Percentiles rank a stretch among this genome's conserved stretches.
phyloP scores from a whole-genome alignment of 2,113 vertebrate genomes.

The Elephantulus edwardii region DNA sequence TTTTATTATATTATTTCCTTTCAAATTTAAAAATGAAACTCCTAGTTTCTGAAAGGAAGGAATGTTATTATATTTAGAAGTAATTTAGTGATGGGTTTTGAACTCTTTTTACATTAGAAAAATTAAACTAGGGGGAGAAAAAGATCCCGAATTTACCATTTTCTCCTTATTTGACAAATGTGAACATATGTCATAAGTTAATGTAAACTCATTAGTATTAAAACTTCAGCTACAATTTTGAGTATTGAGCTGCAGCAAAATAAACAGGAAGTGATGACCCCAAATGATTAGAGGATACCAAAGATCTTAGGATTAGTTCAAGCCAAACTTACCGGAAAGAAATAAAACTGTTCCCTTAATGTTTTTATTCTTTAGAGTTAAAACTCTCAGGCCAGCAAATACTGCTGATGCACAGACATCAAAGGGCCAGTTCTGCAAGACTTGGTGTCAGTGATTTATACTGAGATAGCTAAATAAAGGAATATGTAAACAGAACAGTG shows the following conservation, averaged over 20 bases:
- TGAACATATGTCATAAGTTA: not conserved
- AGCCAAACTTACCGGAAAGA: not conserved
- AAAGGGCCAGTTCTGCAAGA: not conserved
- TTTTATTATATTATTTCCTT: slow-evolving; percentile 20
- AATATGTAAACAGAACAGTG: not conserved
- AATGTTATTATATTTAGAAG: not conserved
- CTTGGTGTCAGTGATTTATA: not conserved
- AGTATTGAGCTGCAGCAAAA: not conserved
- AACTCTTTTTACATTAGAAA: not conserved
- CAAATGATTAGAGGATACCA: not conserved
- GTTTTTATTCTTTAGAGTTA: slow-evolving; percentile 3
- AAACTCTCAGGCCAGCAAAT: not conserved
- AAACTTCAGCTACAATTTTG: too few species aligned
- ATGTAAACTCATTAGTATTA: not conserved
- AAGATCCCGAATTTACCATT: not conserved
- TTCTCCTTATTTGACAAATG: not conserved
- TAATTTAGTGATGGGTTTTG: not conserved
- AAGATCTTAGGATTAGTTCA: not conserved
- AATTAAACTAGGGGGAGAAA: slow-evolving; percentile 4
- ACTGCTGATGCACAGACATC: not conserved
- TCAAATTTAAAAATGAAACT: not conserved
- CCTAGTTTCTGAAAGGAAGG: not conserved
- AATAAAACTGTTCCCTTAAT: not conserved
- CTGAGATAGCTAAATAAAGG: not conserved
- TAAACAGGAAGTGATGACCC: not conserved